Conservation (phyloP, 2,888 invertebrate species). For the Monochamus alternatus region DNA sequence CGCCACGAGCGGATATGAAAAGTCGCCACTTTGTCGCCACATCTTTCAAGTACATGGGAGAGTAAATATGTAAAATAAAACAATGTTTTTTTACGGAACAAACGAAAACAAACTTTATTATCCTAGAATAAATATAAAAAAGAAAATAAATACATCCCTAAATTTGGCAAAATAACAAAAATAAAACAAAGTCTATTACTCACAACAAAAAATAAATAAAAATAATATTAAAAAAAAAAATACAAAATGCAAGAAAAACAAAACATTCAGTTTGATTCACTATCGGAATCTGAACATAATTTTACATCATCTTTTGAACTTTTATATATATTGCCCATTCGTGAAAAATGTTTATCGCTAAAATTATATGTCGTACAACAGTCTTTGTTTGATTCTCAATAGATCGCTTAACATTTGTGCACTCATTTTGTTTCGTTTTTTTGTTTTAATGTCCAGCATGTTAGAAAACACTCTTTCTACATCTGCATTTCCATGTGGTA, state of each 20-base stretch:
- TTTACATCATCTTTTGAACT: not conserved
- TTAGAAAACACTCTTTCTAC: not conserved
- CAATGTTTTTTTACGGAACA: no score
- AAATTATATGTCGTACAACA: not conserved
- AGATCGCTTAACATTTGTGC: not conserved
- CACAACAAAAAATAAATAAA: no score
- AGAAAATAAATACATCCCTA: no score
- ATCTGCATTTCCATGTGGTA: not conserved
- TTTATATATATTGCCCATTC: not conserved
- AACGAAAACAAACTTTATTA: no score
- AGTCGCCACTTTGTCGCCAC: no score
- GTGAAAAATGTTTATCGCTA: not conserved
- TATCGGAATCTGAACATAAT: not conserved
- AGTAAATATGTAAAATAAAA: no score
- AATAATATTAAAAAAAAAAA: no score
- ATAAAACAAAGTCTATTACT: no score
- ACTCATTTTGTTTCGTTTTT: slow-evolving; percentile 4
- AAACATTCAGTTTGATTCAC: not conserved
- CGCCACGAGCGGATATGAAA: no score
- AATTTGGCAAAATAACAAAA: no score
- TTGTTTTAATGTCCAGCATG: not conserved
- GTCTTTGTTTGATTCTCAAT: not conserved
- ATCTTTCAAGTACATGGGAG: no score
- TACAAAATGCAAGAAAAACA: not conserved
- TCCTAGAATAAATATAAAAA: no score